Evolutionary conservation across 92 coral and sea anemone species (phyloP).

Genomic region (Paramuricea clavata): DNA sequence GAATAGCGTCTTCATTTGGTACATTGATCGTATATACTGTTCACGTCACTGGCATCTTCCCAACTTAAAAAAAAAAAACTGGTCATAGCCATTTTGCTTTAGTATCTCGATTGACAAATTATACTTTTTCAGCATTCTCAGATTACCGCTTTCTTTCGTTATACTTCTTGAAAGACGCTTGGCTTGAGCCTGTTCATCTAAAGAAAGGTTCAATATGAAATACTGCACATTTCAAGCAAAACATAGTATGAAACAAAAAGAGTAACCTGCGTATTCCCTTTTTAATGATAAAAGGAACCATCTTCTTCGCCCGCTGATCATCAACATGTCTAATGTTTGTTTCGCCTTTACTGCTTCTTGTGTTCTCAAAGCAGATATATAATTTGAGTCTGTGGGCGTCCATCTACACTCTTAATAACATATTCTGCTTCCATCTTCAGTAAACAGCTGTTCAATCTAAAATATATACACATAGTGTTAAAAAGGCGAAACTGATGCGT

Average conservation of each 20-base stretch:
- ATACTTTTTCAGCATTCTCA: conserved; percentile 5
- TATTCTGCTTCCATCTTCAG: conserved; percentile 48
- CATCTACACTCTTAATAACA: conserved; percentile 51
- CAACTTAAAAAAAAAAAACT: background rate
- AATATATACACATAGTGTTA: background rate
- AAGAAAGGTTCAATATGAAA: background rate
- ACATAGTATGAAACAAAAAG: too few species aligned
- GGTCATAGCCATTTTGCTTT: conserved; percentile 1
- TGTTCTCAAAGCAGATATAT: conserved; percentile 55
- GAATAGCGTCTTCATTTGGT: background rate
- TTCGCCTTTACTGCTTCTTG: conserved; percentile 63
- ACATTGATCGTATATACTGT: background rate
- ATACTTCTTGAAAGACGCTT: conserved; percentile 6
- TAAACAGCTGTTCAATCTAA: conserved; percentile 2
- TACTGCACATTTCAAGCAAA: background rate
- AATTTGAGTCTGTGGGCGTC: conserved; percentile 61
- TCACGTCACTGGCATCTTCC: background rate
- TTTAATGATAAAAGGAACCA: conserved; percentile 74
- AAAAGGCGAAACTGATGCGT: background rate
- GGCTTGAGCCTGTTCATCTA: conserved; percentile 20
- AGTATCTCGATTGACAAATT: conserved; percentile 7
- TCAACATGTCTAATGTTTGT: conserved; percentile 58
- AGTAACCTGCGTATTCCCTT: conserved; percentile 69
- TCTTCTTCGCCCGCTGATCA: conserved; percentile 69
- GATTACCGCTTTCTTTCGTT: background rate